phyloP scores from a whole-genome alignment of 2,888 invertebrate species.

The Rapana venosa region DNA sequence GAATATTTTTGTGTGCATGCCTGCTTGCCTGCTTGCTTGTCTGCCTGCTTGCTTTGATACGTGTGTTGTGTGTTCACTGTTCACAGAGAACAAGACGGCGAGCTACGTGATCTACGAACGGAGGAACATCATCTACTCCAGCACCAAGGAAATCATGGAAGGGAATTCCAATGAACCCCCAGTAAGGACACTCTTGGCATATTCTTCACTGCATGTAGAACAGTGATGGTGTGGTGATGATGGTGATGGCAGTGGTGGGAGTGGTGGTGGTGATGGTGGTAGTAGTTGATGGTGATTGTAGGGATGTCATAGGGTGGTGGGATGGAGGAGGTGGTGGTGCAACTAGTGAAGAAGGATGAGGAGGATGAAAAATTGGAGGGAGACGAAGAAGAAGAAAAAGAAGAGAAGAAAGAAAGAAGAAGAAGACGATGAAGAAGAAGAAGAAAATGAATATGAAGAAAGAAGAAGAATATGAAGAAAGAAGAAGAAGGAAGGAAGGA shows the following conservation, averaged over 20 bases:
- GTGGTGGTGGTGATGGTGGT: not conserved
- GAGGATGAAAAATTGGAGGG: too few relatives aligned
- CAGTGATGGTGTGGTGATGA: too few relatives aligned
- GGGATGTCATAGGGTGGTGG: too few relatives aligned
- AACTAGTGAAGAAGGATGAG: too few relatives aligned
- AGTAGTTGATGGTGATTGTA: not conserved
- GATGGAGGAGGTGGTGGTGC: too few relatives aligned
- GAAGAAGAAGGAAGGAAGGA: too few relatives aligned
- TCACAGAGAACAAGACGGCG: slow-evolving; percentile 43
- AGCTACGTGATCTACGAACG: slow-evolving; percentile 47
- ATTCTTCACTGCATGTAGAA: not conserved
- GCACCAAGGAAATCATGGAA: slow-evolving; percentile 48
- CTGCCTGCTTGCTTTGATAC: not conserved
- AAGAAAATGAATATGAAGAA: too few relatives aligned
- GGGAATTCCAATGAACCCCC: slow-evolving; percentile 46
- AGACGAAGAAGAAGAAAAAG: too few relatives aligned
- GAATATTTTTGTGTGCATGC: not conserved
- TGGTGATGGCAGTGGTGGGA: not conserved
- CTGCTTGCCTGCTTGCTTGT: not conserved
- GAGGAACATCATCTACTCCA: slow-evolving; percentile 50
- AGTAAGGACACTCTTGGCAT: slow-evolving; percentile 5
- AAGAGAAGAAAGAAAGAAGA: too few relatives aligned
- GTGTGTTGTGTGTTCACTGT: not conserved
- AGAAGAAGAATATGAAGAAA: too few relatives aligned
- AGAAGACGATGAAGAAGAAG: too few relatives aligned